phyloP scores from a whole-genome alignment of 2,888 invertebrate species.

The Macrosiphum euphorbiae region DNA sequence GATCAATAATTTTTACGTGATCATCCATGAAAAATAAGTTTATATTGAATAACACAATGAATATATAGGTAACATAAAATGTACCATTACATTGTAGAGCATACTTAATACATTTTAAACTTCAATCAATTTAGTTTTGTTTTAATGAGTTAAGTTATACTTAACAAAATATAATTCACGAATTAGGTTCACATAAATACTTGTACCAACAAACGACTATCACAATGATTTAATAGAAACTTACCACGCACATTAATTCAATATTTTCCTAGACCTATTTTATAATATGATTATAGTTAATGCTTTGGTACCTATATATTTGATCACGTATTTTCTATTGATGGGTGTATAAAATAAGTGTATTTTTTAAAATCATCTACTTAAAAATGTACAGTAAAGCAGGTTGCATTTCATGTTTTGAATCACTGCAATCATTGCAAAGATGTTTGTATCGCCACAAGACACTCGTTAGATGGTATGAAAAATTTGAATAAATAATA shows the following conservation, averaged over 20 bases:
- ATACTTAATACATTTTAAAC: neutral
- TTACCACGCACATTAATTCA: neutral
- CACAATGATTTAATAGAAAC: neutral
- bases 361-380: neutral
- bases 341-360: neutral
- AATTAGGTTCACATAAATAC: neutral
- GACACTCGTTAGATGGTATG: no score
- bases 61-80: neutral
- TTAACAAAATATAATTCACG: neutral
- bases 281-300: neutral
- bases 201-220: neutral
- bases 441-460: no score
- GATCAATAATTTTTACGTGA: neutral
- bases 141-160: neutral
- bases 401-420: no score
- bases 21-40: constrained; percentile 26
- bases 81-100: neutral
- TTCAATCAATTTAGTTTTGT: neutral
- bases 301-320: neutral
- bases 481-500: no score
- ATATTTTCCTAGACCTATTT: neutral
- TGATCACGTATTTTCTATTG: constrained; percentile 1
- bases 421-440: no score
- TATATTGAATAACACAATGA: constrained; percentile 3
- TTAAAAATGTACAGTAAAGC: no score